Conservation (phyloP, 2,888 invertebrate species). For the Plebejus melissa region DNA sequence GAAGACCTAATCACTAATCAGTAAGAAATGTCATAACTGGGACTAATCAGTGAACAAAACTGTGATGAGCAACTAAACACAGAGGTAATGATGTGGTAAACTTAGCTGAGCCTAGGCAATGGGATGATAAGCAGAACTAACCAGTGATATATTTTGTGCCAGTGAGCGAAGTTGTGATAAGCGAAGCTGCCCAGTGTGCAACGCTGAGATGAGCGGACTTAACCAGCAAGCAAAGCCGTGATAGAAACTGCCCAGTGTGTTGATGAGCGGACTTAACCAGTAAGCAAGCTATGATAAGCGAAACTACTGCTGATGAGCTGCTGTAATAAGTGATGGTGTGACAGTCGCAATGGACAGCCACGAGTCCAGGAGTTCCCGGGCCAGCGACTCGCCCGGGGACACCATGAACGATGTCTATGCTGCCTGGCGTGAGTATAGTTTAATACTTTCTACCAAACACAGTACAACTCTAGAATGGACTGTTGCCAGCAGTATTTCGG, state of each 20-base stretch:
- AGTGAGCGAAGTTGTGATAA: background rate
- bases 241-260: conserved; percentile 32
- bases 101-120: background rate
- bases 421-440: conserved; percentile 80
- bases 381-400: conserved; percentile 75
- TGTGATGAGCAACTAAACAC: background rate
- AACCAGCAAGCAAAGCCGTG: background rate
- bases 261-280: too few species aligned
- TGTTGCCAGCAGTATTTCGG: too few species aligned
- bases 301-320: too few species aligned
- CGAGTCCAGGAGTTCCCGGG: conserved; percentile 63
- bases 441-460: too few species aligned
- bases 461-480: too few species aligned
- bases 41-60: background rate
- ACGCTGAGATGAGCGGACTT: background rate
- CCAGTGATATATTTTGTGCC: background rate
- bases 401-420: conserved; percentile 83
- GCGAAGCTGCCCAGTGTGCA: background rate
- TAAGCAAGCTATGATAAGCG: too few species aligned
- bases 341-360: conserved; percentile 54
- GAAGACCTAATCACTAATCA: background rate
- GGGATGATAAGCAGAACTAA: background rate
- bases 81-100: background rate
- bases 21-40: background rate
- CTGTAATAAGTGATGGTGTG: conserved; percentile 28